Conservation (phyloP, 2,797 vertebrate genomes). For the Tauraco hartlaubi region DNA sequence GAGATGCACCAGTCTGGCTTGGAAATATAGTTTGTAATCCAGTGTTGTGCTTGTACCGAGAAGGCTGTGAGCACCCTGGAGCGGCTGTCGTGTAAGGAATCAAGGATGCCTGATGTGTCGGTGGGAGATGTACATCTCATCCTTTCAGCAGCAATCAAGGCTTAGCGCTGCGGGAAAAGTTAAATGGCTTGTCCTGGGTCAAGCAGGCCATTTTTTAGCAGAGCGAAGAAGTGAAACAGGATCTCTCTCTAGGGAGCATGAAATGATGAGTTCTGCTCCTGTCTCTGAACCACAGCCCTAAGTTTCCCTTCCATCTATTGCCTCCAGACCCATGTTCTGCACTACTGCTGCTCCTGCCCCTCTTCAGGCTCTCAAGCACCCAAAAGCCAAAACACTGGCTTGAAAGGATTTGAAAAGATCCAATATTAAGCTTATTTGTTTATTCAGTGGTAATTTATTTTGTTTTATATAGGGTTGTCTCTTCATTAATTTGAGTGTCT, state of each 20-base stretch:
- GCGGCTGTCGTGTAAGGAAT: not conserved
- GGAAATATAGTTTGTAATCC: not conserved
- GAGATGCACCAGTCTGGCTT: not conserved
- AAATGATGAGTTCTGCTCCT: not conserved
- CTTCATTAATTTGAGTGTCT: not conserved
- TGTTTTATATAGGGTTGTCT: not conserved
- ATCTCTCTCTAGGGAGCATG: not conserved
- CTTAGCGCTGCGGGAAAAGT: not conserved
- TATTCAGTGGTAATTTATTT: not conserved
- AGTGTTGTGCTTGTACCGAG: not conserved
- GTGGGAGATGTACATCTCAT: not conserved
- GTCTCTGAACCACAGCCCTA: not conserved
- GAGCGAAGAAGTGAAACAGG: not conserved
- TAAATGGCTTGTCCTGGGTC: not conserved
- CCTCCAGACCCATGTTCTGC: not conserved
- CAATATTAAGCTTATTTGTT: not conserved
- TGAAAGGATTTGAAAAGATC: not conserved
- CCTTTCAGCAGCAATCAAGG: not conserved
- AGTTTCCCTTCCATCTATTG: not conserved
- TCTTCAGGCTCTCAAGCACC: not conserved
- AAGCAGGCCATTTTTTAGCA: not conserved
- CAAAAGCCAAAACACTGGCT: not conserved
- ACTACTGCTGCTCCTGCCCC: not conserved
- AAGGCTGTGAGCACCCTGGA: not conserved
- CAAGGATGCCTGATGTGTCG: not conserved